Base-by-base conservation (phyloP, 1,140 invertebrate genomes). In the Halesus radiatus region DNA sequence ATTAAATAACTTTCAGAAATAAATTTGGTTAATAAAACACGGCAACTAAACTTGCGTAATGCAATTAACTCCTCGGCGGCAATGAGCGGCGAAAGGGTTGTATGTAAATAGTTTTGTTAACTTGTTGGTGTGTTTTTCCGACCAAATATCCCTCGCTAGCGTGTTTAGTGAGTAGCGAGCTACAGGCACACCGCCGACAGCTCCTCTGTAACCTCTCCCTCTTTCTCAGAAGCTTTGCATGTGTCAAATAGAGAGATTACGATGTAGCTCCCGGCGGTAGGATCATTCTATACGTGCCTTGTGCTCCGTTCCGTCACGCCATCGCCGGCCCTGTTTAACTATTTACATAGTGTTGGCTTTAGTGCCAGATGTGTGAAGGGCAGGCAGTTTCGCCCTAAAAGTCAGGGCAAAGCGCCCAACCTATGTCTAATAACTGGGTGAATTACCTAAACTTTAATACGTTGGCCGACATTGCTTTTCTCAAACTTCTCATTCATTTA, bases 251-350 rank as follows among this genome's bases (percentile, higher is more conserved):
- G 37, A 45, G 37, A 13, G 10, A 10, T 45, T 45, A 45, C 13
- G 8, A 2, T 1, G 10, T 3, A 32, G 7, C 37, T 45, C 10
- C 13, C 37, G 37, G 37, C 10, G 37, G 37, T 45, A 45, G 37
- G 37, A 45, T 7, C 8, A 13, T 1, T 45, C 8, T 45, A 10
- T 13, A 45, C 13, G 37, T 13, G 37, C 37, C 10, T 45, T 10
- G 26, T 22, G 10, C 16, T 22, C 1, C 16, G 37, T 37, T 20
- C 22, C 22, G 66, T 70, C 66, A 70, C 66, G 29, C 37, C 22
- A 70, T 70, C n/a, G n/a, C 37, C 32, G 13, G 29, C n/a, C 66
- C 66, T 50, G 66, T 8, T 70, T 70, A 70, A 70, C 66, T 70
- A 70, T 70, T 70, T 50, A 70, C 37, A 45, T 18, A 23, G 37